Base-by-base conservation (phyloP, 2,113 vertebrate genomes). In the Illadopsis cleaveri region DNA sequence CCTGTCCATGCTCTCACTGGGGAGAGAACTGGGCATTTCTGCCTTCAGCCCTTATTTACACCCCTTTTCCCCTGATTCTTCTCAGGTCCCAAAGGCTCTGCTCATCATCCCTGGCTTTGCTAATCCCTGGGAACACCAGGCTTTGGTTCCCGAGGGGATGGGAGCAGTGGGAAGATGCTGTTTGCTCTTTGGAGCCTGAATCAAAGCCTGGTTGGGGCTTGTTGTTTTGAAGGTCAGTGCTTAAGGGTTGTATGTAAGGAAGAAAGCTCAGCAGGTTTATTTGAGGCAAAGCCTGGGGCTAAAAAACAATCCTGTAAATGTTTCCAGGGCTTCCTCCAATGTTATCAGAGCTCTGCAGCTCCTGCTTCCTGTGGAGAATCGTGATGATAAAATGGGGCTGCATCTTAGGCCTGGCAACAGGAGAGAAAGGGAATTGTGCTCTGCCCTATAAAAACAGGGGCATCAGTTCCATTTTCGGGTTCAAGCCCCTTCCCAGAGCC, bases 251-350 rank as follows among this genome's bases (percentile, higher is more conserved):
- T 69, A 0, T 76, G 70, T 33, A 20, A 96, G 13, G 96, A 94
- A 95, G 90, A 93, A 86, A 75, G 76, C 96, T 90, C 90, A 87
- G 94, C 91, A 40, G 92, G 92, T 81, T 94, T 86, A 80, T 91
- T 86, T 81, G 87, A 91, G 62, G 82, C 83, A 70, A 70, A 51
- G 85, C 92, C 90, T 80, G 92, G 37, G 62, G 57, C 82, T 82
- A 5, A 58, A 58, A 40, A 95, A 95, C 92, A 96, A 94, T 95
- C 19, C 45, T 65, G 77, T 33, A 6, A 61, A n/a, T 62, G 4
- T 54, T 78, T 48, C 23, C 68, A 80, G 82, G 66, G 19, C 64
- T 94, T 83, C 56, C 76, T 80, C 40, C 85, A 51, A 2, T n/a
- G 94, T 94, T 95, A 92, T 92, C 96, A 68, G 90, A 90, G 82